Evolutionary conservation across 2,113 vertebrate genomes (phyloP).

Genomic region (Poeciliopsis prolifica): DNA sequence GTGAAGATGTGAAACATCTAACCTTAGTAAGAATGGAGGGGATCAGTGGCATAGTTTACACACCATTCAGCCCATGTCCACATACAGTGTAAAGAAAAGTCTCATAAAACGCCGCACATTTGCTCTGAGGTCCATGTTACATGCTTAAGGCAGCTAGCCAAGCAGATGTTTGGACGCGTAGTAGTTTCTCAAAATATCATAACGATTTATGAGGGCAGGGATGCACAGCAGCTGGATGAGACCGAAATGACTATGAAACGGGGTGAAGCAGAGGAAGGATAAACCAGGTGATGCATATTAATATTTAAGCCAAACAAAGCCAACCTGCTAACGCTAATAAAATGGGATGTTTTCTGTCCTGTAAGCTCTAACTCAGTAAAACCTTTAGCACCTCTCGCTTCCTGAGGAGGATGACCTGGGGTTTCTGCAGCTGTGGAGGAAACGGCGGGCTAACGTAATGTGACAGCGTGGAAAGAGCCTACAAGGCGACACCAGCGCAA

Average conservation of each 20-base stretch:
- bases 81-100: background rate
- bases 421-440: constrained; percentile 30
- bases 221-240: background rate
- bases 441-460: constrained; percentile 45
- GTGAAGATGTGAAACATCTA: too few relatives aligned
- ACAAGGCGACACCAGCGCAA: background rate
- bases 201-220: constrained; percentile 36
- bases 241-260: background rate
- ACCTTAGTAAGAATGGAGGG: too few relatives aligned
- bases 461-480: constrained; percentile 59
- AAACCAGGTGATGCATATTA: constrained; percentile 13
- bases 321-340: constrained; percentile 63
- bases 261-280: background rate
- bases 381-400: constrained; percentile 7
- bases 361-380: background rate
- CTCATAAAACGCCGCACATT: background rate
- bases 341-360: background rate
- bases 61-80: background rate
- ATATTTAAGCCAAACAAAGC: constrained; percentile 3
- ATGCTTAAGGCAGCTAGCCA: constrained; percentile 32
- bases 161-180: constrained; percentile 29
- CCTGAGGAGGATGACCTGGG: constrained; percentile 27
- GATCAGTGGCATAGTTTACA: too few relatives aligned
- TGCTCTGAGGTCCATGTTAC: background rate
- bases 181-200: constrained; percentile 39